Percentiles rank a stretch among this genome's conserved stretches.
Evolutionary conservation across 2,113 vertebrate species (phyloP).

Genomic region (Dendropsophus ebraccatus): DNA sequence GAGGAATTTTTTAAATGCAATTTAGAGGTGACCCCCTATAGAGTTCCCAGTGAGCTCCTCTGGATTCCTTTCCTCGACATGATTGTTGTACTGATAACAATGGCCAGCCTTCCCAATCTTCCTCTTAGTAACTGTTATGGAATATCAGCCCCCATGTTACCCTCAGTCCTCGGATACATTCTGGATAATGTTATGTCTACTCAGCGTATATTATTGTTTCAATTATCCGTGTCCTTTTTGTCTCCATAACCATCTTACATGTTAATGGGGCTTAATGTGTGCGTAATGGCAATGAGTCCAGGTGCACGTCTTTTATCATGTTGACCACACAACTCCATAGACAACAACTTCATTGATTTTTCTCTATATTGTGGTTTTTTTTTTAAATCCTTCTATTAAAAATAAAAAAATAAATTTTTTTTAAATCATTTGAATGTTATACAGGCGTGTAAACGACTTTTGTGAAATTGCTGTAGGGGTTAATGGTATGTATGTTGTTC

Average conservation of each 20-base stretch:
- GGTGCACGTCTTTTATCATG: background rate
- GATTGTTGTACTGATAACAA: background rate
- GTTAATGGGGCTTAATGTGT: background rate
- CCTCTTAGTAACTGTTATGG: background rate
- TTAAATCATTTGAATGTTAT: no score
- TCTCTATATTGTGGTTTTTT: no score
- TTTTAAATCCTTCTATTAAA: no score
- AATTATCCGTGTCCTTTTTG: background rate
- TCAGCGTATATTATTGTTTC: background rate
- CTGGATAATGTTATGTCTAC: conserved; percentile 2
- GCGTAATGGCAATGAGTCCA: background rate
- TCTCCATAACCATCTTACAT: background rate
- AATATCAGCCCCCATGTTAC: background rate
- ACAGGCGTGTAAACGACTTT: no score
- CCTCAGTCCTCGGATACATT: background rate
- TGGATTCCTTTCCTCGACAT: background rate
- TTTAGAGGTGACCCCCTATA: background rate
- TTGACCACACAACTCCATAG: background rate
- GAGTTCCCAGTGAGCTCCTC: background rate
- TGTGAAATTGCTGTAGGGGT: no score
- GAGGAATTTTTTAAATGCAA: conserved; percentile 2
- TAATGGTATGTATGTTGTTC: no score
- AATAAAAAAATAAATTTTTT: no score
- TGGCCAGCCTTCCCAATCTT: background rate
- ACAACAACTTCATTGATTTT: background rate